Conservation (phyloP, 1,140 invertebrate species). For the Bombus pyrosoma region DNA sequence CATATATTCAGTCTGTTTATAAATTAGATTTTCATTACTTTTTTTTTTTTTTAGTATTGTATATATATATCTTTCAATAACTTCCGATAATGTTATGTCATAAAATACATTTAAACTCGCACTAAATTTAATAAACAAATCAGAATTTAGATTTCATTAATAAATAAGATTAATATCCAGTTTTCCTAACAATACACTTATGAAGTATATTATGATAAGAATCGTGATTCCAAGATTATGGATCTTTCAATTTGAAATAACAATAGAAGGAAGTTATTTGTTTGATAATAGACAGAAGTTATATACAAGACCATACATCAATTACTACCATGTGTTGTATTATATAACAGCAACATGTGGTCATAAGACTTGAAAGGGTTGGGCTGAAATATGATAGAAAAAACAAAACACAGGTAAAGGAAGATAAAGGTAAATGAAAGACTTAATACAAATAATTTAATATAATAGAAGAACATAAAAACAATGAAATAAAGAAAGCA, state of each 20-base stretch:
- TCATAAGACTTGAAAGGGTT: constrained; percentile 49
- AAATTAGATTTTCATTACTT: neutral
- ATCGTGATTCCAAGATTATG: too few species aligned
- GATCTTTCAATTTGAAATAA: neutral
- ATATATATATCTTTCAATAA: neutral
- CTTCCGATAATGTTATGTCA: neutral
- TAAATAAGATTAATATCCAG: neutral
- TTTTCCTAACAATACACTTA: neutral
- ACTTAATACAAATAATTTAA: constrained; percentile 6
- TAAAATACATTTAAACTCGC: neutral
- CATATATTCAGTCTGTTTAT: neutral
- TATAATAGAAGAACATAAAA: neutral
- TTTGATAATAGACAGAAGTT: constrained; percentile 39
- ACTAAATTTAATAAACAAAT: neutral
- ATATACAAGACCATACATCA: constrained; percentile 24
- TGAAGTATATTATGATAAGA: neutral
- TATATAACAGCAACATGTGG: constrained; percentile 58
- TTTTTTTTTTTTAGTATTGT: neutral
- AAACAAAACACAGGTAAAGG: constrained; percentile 48
- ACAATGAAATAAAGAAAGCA: neutral
- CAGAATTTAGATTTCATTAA: neutral
- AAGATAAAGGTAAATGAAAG: constrained; percentile 1
- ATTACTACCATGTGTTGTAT: constrained; percentile 61
- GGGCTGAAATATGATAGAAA: constrained; percentile 34
- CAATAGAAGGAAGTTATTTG: constrained; percentile 2